Conservation (phyloP, 2,888 invertebrate species). For the Rotaria magnacalcarata region DNA sequence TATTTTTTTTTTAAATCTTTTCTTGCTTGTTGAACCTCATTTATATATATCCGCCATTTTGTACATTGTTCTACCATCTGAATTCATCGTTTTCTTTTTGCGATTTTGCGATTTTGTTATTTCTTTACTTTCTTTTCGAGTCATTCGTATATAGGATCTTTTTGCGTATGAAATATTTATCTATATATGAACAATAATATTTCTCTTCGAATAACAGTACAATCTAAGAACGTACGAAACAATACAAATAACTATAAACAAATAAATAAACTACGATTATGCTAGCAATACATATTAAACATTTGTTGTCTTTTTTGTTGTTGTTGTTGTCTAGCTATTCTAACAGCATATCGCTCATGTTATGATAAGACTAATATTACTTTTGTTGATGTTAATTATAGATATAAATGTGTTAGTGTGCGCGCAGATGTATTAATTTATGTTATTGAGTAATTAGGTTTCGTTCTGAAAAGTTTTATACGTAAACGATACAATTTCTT, state of each 20-base stretch:
- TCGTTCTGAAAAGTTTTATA: neutral
- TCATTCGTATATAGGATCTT: neutral
- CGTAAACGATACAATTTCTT: neutral
- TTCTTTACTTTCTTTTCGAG: neutral
- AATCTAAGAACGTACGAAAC: neutral
- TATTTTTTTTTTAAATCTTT: neutral
- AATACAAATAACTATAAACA: no score
- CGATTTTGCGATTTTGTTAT: neutral
- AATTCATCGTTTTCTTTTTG: neutral
- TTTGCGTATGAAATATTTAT: neutral
- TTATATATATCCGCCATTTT: neutral
- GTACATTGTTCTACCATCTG: neutral
- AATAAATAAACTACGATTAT: no score
- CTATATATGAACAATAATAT: neutral
- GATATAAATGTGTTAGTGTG: no score
- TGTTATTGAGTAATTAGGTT: neutral
- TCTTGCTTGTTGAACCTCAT: neutral
- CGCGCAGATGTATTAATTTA: neutral
- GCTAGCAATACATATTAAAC: no score
- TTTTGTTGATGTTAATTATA: neutral
- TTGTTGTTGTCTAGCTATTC: neutral
- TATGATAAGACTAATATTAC: no score
- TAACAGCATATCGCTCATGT: no score
- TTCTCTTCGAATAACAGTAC: neutral
- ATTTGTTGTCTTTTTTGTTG: neutral